A percentile compares a stretch with the other conserved stretches of the same genome.
These are phyloP conservation scores for Silurus meridionalis DNA, from an alignment of 2,113 vertebrate genomes.

Conservation along the genomic window DNA sequence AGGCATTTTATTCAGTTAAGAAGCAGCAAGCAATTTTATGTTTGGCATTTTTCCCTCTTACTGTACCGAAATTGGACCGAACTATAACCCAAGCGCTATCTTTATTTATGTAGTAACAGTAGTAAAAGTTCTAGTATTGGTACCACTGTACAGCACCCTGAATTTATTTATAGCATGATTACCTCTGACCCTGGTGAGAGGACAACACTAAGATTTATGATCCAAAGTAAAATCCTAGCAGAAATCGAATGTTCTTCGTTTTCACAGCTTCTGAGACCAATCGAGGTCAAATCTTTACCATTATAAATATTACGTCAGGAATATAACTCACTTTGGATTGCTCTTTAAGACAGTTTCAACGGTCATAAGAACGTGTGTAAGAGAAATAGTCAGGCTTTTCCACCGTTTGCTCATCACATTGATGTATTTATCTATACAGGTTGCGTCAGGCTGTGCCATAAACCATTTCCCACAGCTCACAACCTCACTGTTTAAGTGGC, in stretches of 20 bases:
- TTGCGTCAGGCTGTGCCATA: neutral
- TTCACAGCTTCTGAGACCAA: neutral
- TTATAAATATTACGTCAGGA: neutral
- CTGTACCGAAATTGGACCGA: no score
- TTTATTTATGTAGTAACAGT: neutral
- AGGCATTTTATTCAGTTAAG: no score
- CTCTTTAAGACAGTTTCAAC: neutral
- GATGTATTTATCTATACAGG: neutral
- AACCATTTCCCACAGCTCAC: slow-evolving; percentile 17
- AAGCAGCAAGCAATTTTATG: no score
- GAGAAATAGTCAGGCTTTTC: neutral
- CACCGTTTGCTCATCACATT: neutral
- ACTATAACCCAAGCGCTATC: no score
- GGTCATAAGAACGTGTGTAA: neutral
- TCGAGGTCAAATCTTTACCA: neutral
- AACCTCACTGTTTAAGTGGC: slow-evolving; percentile 29
- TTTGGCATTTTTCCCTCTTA: no score
- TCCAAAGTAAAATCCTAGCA: neutral
- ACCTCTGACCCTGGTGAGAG: neutral
- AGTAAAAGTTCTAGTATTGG: neutral
- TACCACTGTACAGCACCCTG: neutral
- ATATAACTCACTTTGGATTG: neutral
- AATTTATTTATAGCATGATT: neutral
- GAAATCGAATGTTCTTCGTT: neutral
- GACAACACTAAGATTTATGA: neutral